phyloP scores from a whole-genome alignment of 1,140 invertebrate genomes.

The Dendroctonus ponderosae region DNA sequence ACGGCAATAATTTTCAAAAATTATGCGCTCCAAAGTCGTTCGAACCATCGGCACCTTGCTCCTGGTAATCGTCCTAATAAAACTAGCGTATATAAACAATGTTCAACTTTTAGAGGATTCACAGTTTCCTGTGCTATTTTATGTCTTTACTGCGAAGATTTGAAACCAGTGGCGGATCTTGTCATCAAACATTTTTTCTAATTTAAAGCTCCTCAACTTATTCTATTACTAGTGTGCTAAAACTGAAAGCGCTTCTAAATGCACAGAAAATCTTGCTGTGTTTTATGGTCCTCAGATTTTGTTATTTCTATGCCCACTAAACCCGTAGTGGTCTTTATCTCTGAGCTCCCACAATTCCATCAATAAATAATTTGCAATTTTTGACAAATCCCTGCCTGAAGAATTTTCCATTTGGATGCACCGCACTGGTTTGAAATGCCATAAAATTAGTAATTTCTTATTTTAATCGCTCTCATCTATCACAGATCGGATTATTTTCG shows the following conservation, averaged over 20 bases:
- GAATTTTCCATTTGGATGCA: too few species aligned
- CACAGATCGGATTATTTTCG: constrained; percentile 34
- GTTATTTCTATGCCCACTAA: too few species aligned
- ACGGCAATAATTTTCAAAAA: too few species aligned
- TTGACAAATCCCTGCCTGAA: too few species aligned
- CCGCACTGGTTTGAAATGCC: constrained; percentile 2
- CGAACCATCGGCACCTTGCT: constrained; percentile 20
- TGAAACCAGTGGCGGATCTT: constrained; percentile 4
- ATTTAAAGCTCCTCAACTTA: too few species aligned
- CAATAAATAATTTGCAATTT: too few species aligned
- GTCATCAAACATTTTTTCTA: not conserved
- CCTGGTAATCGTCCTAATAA: constrained; percentile 23
- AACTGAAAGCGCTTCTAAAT: too few species aligned
- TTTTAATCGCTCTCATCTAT: constrained; percentile 33
- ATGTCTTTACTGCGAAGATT: not conserved
- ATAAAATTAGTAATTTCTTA: constrained; percentile 33
- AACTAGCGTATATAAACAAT: constrained; percentile 24
- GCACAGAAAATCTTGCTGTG: too few species aligned
- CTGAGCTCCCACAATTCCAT: too few species aligned
- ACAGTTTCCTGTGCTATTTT: constrained; percentile 35
- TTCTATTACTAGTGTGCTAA: too few species aligned
- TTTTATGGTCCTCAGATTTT: too few species aligned
- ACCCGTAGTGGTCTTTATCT: too few species aligned
- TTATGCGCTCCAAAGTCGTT: not conserved
- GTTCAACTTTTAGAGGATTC: constrained; percentile 27